Evolutionary conservation across 2,797 vertebrate genomes (phyloP), one percentile per base, ranked within the genome.

Genomic region (Pteronotus mesoamericanus): DNA sequence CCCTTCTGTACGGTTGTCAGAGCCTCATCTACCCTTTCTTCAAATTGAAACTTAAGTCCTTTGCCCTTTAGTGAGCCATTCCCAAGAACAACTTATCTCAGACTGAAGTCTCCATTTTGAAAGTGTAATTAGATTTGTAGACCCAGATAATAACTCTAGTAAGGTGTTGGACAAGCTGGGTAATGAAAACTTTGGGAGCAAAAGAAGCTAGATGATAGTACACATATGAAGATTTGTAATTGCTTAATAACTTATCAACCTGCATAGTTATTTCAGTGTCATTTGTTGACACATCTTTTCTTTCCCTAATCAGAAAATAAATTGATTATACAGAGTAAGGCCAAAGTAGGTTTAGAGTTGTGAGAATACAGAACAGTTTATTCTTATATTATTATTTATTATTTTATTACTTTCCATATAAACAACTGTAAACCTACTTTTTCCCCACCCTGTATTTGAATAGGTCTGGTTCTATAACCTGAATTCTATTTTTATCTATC

Each of bases 241-340:
- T 83, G 16, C 16, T 61, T 83, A 80, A 57, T 83, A 48, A 86
- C 37, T 88, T 83, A 32, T 44, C 83, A 59, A 3, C 34, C 29
- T 89, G 82, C 66, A n/a, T 19, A 53, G 34, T 82, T 90, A 83
- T 83, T 86, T 89, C 51, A 51, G 19, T 86, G 19, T 55, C 22
- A 26, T 84, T 97, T 91, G 26, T 89, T 96, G 61, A 48, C 37
- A 48, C 29, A 80, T 9, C 42, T 85, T 95, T 92, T 94, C 64
- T 94, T 95, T 77, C 53, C 7, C n/a, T 80, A 59, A 57, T 80
- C 42, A 72, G 79, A 77, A 90, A 74, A 37, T 48, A 91, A 55
- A 66, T 72, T 69, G 3, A 72, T 64, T 78, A 34, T 91, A 53
- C n/a, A 53, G 51, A 22, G 32, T 51, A n/a, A 5, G 21, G 48